A percentile compares a stretch with the other conserved stretches of the same genome.
Evolutionary conservation across 2,113 vertebrate genomes (phyloP).

Genomic region (Siphamia tubifer): DNA sequence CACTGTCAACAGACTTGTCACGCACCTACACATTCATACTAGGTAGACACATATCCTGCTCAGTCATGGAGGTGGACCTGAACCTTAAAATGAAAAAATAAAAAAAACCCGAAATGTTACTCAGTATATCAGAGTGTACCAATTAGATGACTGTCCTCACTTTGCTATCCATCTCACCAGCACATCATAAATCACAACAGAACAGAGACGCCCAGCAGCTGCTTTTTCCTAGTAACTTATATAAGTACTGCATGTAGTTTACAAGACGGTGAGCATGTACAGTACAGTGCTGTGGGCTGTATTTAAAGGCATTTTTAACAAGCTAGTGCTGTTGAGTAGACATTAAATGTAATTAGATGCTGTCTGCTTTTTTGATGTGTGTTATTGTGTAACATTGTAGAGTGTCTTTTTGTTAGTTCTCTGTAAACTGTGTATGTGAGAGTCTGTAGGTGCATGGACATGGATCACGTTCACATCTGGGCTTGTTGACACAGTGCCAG

Average conservation of each 20-base stretch:
- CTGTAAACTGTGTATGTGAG: background rate
- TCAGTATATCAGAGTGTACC: constrained; percentile 6
- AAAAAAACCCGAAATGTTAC: background rate
- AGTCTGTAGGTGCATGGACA: background rate
- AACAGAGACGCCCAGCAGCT: constrained; percentile 37
- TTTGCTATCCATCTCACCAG: background rate
- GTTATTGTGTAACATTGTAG: background rate
- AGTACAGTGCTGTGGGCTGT: background rate
- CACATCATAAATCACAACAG: constrained; percentile 42
- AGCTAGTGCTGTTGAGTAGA: constrained; percentile 33
- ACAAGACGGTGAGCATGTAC: constrained; percentile 38
- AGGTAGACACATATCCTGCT: constrained; percentile 17
- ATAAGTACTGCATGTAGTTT: constrained; percentile 28
- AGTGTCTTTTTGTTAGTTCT: background rate
- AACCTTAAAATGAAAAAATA: background rate
- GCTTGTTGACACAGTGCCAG: constrained; percentile 37
- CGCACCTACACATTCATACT: constrained; percentile 25
- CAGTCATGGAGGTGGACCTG: background rate
- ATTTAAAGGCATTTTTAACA: constrained; percentile 56
- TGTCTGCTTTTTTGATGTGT: background rate
- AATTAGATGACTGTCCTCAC: constrained; percentile 52
- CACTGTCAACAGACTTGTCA: constrained; percentile 36
- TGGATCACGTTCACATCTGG: constrained; percentile 43
- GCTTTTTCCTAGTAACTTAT: constrained; percentile 30
- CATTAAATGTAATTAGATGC: constrained; percentile 55